Base-by-base conservation (phyloP, 1,140 invertebrate genomes). In the Metopolophium dirhodum region DNA sequence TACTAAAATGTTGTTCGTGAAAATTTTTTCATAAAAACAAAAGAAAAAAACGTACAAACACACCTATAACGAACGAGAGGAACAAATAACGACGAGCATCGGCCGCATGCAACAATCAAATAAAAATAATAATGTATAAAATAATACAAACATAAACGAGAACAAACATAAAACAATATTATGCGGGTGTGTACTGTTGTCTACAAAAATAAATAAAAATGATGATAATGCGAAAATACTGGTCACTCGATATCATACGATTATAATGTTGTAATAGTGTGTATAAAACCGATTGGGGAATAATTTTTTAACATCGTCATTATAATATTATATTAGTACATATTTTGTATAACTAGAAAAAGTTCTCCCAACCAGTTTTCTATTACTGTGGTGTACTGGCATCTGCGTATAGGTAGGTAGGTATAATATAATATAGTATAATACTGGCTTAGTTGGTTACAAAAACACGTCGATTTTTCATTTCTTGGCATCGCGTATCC, bases 131-230 rank as follows among this genome's bases (percentile, higher is more conserved):
- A 83, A 92, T 83, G 77, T 85, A 57, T 57, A 92, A 82, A 93
- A 93, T 54, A 86, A 93, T 93, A 93, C 91, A 93, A 93, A 93
- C 91, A 85, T 85, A 93, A 93, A 93, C 91, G 37, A 93, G 91
- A 93, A 93, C 91, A 93, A 93, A 93, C 82, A 93, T 45, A 86
- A 57, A 86, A 93, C 82, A 86, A 93, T 93, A 93, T 85, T 86
- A 86, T 85, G 91, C 61, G 14, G 61, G 61, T n/a, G 11, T 85
- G 47, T 93, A 93, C 91, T 57, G 41, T 26, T 85, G 47, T 93
- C 91, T 91, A 94, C 77, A 86, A 77, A 93, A 93, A 88, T 83
- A 93, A 94, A 93, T 94, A 89, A 94, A 61, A 93, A 93, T 89
- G 11, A 49, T 93, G 89, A 57, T 41, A 57, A 89, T 87, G 37